Evolutionary conservation across 2,797 vertebrate species (phyloP), one percentile per base, ranked within the genome.

Genomic region (Phataginus tetradactyla): DNA sequence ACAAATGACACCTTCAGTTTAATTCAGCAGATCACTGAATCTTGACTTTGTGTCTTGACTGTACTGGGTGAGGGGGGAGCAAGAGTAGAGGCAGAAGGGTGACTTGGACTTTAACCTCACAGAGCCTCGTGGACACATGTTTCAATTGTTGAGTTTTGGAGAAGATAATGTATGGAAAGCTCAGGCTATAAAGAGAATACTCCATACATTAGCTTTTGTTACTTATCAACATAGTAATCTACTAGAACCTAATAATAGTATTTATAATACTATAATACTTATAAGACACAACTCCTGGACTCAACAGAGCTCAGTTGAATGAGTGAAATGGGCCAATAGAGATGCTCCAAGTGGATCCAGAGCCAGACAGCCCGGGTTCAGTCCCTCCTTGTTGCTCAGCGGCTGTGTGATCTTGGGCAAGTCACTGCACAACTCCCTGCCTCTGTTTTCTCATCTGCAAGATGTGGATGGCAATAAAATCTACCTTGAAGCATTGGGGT

Each of bases 281-380:
- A 53, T 7, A 61, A 86, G 55, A 34, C 2, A 34, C 34, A 64
- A 4, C 29, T 74, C 42, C 63, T 63, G 34, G 25, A 49, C 25
- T 68, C 7, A 25, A 29, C 12, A 69, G 27, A 87, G 39, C 49
- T 81, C 27, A 2, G 29, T 42, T n/a, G 0, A 9, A 64, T 18
- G 69, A 80, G 49, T 51, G 39, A 83, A 72, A 55, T 7, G 5
- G 57, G n/a, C 21, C 3, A 8, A 4, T 13, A 53, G 37, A 14
- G 21, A 27, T 4, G 7, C 13, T 12, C 0, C 1, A 8, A 5
- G 72, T 0, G 25, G 32, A 15, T 39, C 61, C 1, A 10, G n/a
- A 59, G 23, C 66, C 59, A 7, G 42, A 21, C 3, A 0, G 23
- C 29, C 66, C 14, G 32, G 51, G 3, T 53, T 85, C 29, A 27